Conservation (phyloP, 2,888 invertebrate species). For the Hesperia comma region DNA sequence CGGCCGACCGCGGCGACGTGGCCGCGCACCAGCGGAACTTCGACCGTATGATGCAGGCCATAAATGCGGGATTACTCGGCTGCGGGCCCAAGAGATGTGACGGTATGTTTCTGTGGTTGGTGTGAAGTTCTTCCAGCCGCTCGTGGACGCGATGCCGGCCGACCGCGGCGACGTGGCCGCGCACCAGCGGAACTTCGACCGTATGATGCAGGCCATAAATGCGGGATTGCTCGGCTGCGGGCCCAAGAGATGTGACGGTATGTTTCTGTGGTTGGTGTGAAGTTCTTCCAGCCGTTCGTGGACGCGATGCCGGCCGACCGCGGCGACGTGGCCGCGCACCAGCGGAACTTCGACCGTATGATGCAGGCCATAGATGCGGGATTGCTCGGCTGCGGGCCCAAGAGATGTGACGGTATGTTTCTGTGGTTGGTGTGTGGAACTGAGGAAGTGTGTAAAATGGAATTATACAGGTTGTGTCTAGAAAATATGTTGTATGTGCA, state of each 20-base stretch:
- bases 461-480: too few species aligned
- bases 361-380: too few species aligned
- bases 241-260: slow-evolving; percentile 32
- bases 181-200: slow-evolving; percentile 59
- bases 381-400: too few species aligned
- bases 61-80: slow-evolving; percentile 54
- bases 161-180: slow-evolving; percentile 52
- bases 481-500: too few species aligned
- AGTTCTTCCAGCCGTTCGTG: too few species aligned
- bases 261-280: neutral
- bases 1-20: slow-evolving; percentile 52
- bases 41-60: slow-evolving; percentile 57
- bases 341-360: too few species aligned
- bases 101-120: neutral
- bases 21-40: slow-evolving; percentile 58
- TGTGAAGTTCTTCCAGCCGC: slow-evolving; percentile 54
- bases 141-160: slow-evolving; percentile 56
- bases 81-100: slow-evolving; percentile 52
- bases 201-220: slow-evolving; percentile 58
- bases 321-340: too few species aligned
- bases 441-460: too few species aligned
- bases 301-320: too few species aligned
- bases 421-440: too few species aligned
- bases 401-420: too few species aligned
- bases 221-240: slow-evolving; percentile 60